phyloP scores from a whole-genome alignment of 1,140 invertebrate species.

The Episyrphus balteatus region DNA sequence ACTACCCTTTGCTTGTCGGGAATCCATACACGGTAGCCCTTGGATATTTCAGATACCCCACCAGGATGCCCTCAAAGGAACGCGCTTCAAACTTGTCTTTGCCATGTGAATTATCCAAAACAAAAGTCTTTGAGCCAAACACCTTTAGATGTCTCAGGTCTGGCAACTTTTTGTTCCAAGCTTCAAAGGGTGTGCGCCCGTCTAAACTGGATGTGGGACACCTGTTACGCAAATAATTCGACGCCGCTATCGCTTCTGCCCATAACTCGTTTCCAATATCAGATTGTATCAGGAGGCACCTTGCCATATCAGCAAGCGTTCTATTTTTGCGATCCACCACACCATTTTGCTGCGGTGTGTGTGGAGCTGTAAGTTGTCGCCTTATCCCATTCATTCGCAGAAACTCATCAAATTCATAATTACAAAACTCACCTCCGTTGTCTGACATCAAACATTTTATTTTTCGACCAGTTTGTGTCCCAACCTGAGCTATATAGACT shows the following conservation, averaged over 20 bases:
- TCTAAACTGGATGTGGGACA: not conserved
- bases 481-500: not conserved
- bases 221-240: not conserved
- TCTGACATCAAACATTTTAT: not conserved
- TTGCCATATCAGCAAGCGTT: conserved; percentile 15
- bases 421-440: not conserved
- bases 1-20: not conserved
- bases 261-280: not conserved
- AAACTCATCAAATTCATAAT: not conserved
- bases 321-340: conserved; percentile 17
- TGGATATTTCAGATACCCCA: not conserved
- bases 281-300: not conserved
- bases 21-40: not conserved
- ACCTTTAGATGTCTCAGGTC: not conserved
- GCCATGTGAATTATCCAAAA: no score
- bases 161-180: not conserved
- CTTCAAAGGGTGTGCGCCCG: not conserved
- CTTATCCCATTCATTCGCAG: not conserved
- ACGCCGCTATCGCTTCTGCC: not conserved
- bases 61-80: not conserved
- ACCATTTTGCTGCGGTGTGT: conserved; percentile 25
- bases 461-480: not conserved
- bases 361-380: not conserved
- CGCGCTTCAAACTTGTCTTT: no score
- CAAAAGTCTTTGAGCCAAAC: not conserved